These are phyloP conservation scores for Rattus norvegicus DNA, from an alignment of 2,113 vertebrate species.

Conservation along the genomic window DNA sequence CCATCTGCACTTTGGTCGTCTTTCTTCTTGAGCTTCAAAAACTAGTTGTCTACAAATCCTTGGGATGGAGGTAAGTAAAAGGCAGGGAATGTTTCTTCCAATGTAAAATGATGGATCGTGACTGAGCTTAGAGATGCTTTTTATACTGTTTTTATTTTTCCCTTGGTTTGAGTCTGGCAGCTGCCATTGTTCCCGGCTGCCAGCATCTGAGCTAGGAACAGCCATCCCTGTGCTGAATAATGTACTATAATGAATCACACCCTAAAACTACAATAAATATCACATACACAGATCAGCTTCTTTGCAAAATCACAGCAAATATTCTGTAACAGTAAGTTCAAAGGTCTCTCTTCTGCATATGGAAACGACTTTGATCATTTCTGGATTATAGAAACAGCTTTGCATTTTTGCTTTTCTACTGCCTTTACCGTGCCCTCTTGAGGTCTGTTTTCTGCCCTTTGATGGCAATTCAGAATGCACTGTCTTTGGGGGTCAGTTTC, in stretches of 20 bases:
- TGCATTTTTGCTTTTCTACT: neutral
- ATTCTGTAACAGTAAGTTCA: neutral
- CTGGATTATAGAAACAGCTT: neutral
- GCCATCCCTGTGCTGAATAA: neutral
- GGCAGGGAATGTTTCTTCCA: neutral
- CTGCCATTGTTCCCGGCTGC: neutral
- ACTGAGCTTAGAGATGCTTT: neutral
- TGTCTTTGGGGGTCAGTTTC: neutral
- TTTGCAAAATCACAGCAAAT: neutral
- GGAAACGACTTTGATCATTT: neutral
- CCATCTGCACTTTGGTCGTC: no score
- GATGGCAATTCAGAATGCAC: neutral
- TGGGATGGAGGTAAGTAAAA: accelerated
- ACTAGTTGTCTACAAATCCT: no score
- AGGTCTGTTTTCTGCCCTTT: neutral
- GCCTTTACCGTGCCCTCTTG: neutral
- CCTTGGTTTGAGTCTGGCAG: neutral
- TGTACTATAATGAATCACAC: neutral
- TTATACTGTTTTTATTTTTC: neutral
- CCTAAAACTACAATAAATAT: neutral
- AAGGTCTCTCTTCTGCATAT: neutral
- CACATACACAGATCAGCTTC: neutral
- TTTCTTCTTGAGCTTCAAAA: neutral
- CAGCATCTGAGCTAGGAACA: neutral
- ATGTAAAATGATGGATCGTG: neutral